Base-by-base conservation (phyloP, 2,888 invertebrate genomes). In the Pharmacophagus antenor region DNA sequence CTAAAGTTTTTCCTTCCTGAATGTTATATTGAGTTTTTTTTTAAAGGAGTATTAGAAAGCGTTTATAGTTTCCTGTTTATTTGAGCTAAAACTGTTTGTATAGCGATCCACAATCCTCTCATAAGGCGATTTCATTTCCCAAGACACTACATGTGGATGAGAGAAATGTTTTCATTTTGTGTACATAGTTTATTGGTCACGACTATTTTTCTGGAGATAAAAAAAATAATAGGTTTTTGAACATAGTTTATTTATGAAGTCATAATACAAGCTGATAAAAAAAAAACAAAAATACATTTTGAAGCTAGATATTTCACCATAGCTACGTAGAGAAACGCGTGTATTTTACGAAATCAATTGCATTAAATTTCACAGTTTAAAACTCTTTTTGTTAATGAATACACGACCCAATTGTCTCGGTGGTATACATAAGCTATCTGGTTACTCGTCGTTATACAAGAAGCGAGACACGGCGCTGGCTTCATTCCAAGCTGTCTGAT, bases 351-450 rank as follows among this genome's bases (percentile, higher is more conserved):
- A 31, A 31, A 10, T 31, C 31, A n/a, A 15, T 37, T 50, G 20
- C 44, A 50, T 50, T 41, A 37, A 44, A 46, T 50, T 55, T 46
- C 25, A 48, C 23, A 18, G 46, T 21, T 48, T 47, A 31, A 56
- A 74, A 71, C 71, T 71, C 61, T 55, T 65, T 63, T 65, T 62
- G 67, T 67, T 68, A 75, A 69, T 67, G 67, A 76, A 79, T 79
- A 73, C 70, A 71, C 62, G 70, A 72, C 71, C 69, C 67, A 74
- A 73, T 73, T 77, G 74, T 73, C 47, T 56, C 12, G n/a, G 27
- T 25, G 46, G 20, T 22, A 25, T 47, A 61, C 56, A 61, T 56
- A 52, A 50, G 55, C 22, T 59, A 56, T 52, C 52, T 48, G 56
- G 56, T 56, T 61, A 61, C 56, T 37, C 27, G 31, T 42, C 18